Conservation (phyloP, 2,113 vertebrate genomes). For the Reinhardtius hippoglossoides region DNA sequence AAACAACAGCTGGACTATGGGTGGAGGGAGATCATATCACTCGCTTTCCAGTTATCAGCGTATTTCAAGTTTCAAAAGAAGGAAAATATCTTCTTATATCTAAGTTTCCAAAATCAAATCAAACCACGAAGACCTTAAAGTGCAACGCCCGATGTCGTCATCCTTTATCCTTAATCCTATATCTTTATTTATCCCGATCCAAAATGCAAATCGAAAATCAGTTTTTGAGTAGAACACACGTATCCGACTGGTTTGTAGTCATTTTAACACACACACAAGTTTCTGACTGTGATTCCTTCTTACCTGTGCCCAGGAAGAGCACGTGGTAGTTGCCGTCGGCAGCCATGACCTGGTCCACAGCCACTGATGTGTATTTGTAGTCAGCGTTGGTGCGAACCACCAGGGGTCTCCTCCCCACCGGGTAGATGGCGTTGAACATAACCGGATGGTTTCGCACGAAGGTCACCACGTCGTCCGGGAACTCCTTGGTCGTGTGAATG, state of each 20-base stretch:
- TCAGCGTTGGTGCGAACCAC: constrained; percentile 92
- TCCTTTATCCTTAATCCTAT: too few relatives aligned
- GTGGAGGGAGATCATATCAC: neutral
- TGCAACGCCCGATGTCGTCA: too few relatives aligned
- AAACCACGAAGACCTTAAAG: neutral
- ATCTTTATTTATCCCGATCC: too few relatives aligned
- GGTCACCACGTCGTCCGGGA: constrained; percentile 97
- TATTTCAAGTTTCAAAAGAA: neutral
- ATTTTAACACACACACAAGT: too few relatives aligned
- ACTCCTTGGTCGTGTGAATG: constrained; percentile 93
- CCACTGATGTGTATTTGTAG: constrained; percentile 95
- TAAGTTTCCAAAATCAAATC: neutral
- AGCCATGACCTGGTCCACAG: constrained; percentile 93
- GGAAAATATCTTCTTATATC: neutral
- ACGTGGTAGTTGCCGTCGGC: constrained; percentile 95
- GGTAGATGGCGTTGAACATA: constrained; percentile 97
- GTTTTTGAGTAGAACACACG: too few relatives aligned
- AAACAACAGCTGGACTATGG: neutral
- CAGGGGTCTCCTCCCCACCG: constrained; percentile 89
- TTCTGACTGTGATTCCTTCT: neutral
- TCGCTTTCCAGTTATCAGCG: neutral
- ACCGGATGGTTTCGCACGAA: constrained; percentile 96
- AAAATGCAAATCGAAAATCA: too few relatives aligned
- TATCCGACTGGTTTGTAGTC: too few relatives aligned
- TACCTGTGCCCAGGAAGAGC: constrained; percentile 96